phyloP scores from a whole-genome alignment of 2,888 invertebrate genomes.

The Orthosia cruda region DNA sequence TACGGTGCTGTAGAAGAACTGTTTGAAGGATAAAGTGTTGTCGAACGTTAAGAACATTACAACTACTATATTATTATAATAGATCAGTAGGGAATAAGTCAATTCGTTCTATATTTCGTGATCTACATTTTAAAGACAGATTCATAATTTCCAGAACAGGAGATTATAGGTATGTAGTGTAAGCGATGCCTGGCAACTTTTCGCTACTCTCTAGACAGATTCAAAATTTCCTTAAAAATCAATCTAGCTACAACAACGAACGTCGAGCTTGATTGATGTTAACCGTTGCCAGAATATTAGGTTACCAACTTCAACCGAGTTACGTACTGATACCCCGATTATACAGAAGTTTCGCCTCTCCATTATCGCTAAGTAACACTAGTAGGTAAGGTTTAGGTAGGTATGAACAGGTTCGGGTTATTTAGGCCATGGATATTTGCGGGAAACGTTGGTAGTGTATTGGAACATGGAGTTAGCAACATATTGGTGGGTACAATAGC shows the following conservation, averaged over 20 bases:
- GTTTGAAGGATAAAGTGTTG: too few relatives aligned
- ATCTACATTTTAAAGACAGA: too few relatives aligned
- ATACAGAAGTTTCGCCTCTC: slow-evolving; percentile 55
- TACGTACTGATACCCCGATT: slow-evolving; percentile 65
- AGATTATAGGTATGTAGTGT: neutral
- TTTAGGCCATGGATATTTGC: neutral
- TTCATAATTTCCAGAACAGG: too few relatives aligned
- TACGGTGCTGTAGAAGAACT: too few relatives aligned
- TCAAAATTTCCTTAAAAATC: neutral
- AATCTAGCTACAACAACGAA: slow-evolving; percentile 47
- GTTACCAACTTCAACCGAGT: slow-evolving; percentile 69
- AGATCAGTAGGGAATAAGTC: too few relatives aligned
- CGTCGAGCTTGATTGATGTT: slow-evolving; percentile 72
- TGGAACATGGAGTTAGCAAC: too few relatives aligned
- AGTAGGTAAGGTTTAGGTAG: slow-evolving; percentile 30
- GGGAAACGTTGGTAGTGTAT: too few relatives aligned
- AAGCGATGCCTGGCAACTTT: too few relatives aligned
- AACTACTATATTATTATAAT: too few relatives aligned
- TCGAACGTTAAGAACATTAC: too few relatives aligned
- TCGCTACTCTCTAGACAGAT: neutral
- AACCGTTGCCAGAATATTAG: slow-evolving; percentile 71
- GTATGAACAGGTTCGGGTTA: slow-evolving; percentile 23
- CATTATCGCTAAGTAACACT: slow-evolving; percentile 39
- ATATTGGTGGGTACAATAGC: too few relatives aligned
- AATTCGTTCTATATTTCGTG: too few relatives aligned